Evolutionary conservation across 2,797 vertebrate genomes (phyloP).

Genomic region (Siniperca scherzeri): DNA sequence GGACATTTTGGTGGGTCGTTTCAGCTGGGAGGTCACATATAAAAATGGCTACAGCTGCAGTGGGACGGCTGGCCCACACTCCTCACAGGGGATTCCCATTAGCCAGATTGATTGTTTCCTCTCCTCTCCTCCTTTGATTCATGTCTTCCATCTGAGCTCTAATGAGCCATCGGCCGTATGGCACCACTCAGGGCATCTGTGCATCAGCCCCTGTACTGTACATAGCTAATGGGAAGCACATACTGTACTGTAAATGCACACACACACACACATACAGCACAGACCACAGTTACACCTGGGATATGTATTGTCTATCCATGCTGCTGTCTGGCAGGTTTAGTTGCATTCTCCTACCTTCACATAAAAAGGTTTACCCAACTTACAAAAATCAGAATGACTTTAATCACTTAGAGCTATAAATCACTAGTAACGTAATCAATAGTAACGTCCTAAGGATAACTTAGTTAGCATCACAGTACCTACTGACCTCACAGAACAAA

Average conservation of each 20-base stretch:
- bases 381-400: slow-evolving; percentile 20
- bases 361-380: slow-evolving; percentile 9
- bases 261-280: slow-evolving; percentile 18
- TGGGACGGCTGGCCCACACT: slow-evolving; percentile 79
- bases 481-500: slow-evolving; percentile 55
- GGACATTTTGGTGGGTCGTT: slow-evolving; percentile 71
- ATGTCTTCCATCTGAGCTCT: slow-evolving; percentile 87
- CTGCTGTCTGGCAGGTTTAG: slow-evolving; percentile 17
- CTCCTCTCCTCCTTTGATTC: slow-evolving; percentile 87
- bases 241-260: slow-evolving; percentile 63
- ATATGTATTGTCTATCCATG: slow-evolving; percentile 34
- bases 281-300: slow-evolving; percentile 36
- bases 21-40: slow-evolving; percentile 82
- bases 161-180: slow-evolving; percentile 88
- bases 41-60: slow-evolving; percentile 84
- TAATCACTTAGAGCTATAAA: slow-evolving; percentile 7
- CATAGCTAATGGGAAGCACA: slow-evolving; percentile 69
- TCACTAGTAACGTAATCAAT: slow-evolving; percentile 2
- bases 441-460: neutral
- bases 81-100: slow-evolving; percentile 87
- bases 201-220: slow-evolving; percentile 79
- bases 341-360: neutral
- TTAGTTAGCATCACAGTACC: slow-evolving; percentile 9
- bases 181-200: slow-evolving; percentile 85
- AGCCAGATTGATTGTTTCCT: slow-evolving; percentile 90